Evolutionary conservation across 35 echinoderm and acorn worm species (phyloP), one percentile per base, ranked within the genome.

Genomic region (Strongylocentrotus purpuratus): DNA sequence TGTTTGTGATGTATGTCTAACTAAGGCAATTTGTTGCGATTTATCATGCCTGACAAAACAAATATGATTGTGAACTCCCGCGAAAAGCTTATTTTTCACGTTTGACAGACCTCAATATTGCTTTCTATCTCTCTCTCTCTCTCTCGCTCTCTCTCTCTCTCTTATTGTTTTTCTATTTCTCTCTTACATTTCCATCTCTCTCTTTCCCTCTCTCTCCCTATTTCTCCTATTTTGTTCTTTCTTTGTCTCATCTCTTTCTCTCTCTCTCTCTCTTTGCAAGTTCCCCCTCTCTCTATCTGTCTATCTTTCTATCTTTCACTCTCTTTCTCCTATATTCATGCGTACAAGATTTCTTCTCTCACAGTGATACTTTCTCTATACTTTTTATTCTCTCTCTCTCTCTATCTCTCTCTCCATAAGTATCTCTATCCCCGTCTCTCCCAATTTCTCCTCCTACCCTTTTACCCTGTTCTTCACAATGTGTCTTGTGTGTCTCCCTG

Each of bases 1-100:
- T 78, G 65, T 78, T 78, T 78, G 65, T 78, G 65, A 78, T 78
- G 22, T 78, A 78, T 78, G 65, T 78, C 65, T 78, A 78, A 78
- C 65, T 78, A n/a, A 78, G 65, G 65, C 65, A 78, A 78, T 78
- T 78, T 78, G 18, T 78, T 78, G 28, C 65, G 65, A 78, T 78
- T 78, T n/a, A 78, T 78, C 65, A 78, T 78, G 65, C 20, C 65
- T 8, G 6, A 9, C 22, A 78, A 78, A 28, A 28, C 20, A 22
- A 78, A 78, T 28, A 78, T 78, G 7, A 78, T 28, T n/a, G 22
- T 78, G 65, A 78, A 78, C 65, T 78, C 61, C 65, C 20, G 65
- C 20, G 20, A 28, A 22, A 78, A 78, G 28, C 65, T 78, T 78
- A 78, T 78, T 78, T 78, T 78, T 78, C 65, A 28, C 20, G 22